Evolutionary conservation across 2,888 invertebrate genomes (phyloP), one percentile per base, ranked within the genome.

Genomic region (Melanostoma mellinum): DNA sequence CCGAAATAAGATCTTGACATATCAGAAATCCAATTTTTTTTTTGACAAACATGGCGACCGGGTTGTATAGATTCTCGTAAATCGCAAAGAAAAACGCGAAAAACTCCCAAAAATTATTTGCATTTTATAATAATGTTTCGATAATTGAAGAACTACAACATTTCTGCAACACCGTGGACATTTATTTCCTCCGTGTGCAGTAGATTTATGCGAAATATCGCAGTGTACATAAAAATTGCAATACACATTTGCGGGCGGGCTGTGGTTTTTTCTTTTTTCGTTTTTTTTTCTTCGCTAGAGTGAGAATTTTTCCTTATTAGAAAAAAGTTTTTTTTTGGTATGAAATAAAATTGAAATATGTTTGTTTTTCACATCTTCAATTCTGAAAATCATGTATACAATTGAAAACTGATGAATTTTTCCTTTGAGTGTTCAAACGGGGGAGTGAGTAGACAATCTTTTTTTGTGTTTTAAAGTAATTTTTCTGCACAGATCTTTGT

Each of bases 21-120:
- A 72, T 85, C 75, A 72, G 44, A 75, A 85, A 76, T 67, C 50
- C 56, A 52, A 65, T 80, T 65, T 61, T 77, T 71, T 79, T 76
- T 85, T 85, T 79, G 72, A 80, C 76, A 85, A 85, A 85, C 63
- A 85, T 85, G 85, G 85, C 85, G 85, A 79, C 85, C 85, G 85
- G 85, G 85, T 85, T 80, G 75, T 72, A 76, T 80, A 85, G 85
- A 80, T 85, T 85, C 60, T 80, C 67, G 68, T 85, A 75, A 80
- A 80, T 56, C 75, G 42, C 40, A 40, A 32, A 30, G 48, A 68
- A 85, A 85, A 85, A 72, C 85, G 75, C 76, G 72, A 85, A 76
- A 48, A 63, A 68, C 53, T 73, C 50, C 71, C 42, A 79, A 63
- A 79, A 80, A 68, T 30, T 67, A 44, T 55, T 53, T 36, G 48